Evolutionary conservation across 2,888 invertebrate species (phyloP), one percentile per base, ranked within the genome.

Genomic region (Lacanobia wlatinum): DNA sequence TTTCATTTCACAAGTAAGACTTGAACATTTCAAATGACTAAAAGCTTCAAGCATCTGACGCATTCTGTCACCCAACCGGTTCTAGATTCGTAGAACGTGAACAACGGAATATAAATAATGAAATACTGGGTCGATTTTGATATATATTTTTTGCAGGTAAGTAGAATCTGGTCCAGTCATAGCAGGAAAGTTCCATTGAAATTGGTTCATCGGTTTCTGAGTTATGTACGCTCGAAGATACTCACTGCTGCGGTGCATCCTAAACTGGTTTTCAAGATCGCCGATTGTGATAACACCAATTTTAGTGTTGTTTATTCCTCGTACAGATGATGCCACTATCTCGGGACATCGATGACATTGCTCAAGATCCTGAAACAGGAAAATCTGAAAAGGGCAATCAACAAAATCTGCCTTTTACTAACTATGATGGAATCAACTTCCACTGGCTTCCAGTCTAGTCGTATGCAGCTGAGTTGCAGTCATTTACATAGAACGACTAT

Each of bases 21-120:
- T 38, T 50, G 40, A 4, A 46, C 38, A 48, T 68, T 40, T 55
- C 5, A 43, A 76, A 50, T 12, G n/a, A 18, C 53, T 70, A n/a
- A 64, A 63, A 60, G 70, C 66, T 28, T 48, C 7, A 64, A 70
- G 59, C 34, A 63, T 65, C 74, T 76, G 78, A 74, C 65, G 40
- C 50, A 73, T 67, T 38, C 40, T 62, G 72, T 64, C 52, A 71
- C 28, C 18, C 4, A 63, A 79, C 86, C 76, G 70, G 84, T 86
- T 81, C 43, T 53, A 70, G 23, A 67, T 81, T 79, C 78, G 43
- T 4, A 21, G 82, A 77, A 84, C 48, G 50, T 60, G 21, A 72
- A 67, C 68, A 63, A 79, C 38, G 70, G 73, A 58, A 67, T 72
- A 53, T 60, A n/a, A 55, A 69, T 64, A 56, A 66, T 58, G 21